These are phyloP conservation scores for Silvanus unidentatus DNA, from an alignment of 2,888 invertebrate genomes.

Conservation along the genomic window DNA sequence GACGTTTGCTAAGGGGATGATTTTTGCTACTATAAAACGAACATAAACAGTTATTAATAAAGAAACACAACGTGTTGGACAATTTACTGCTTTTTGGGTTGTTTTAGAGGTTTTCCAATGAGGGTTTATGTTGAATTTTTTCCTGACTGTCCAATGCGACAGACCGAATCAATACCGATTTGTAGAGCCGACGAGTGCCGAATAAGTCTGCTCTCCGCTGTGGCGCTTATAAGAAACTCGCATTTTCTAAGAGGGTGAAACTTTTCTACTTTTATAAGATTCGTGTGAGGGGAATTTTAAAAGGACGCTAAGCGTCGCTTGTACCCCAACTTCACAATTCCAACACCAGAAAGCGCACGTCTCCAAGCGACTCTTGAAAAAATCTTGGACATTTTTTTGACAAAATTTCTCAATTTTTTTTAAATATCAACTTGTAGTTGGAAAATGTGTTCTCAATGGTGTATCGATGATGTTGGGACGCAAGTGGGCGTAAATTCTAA, in stretches of 20 bases:
- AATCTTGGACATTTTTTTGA: neutral
- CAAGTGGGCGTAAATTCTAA: constrained; percentile 7
- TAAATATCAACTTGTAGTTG: neutral
- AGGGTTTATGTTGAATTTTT: no score
- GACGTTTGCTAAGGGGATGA: no score
- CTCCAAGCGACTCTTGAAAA: neutral
- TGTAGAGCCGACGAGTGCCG: constrained; percentile 26
- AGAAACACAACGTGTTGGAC: no score
- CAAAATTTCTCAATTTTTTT: neutral
- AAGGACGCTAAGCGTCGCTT: constrained; percentile 7
- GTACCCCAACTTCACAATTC: constrained; percentile 27
- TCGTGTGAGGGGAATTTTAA: constrained; percentile 5
- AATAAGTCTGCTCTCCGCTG: constrained; percentile 20
- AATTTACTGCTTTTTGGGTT: no score
- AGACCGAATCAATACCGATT: constrained; percentile 9
- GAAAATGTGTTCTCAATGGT: no score
- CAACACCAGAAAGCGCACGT: constrained; percentile 37
- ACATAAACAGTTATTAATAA: no score
- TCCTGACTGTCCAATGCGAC: neutral
- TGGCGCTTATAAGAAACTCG: constrained; percentile 21
- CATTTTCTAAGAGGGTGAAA: constrained; percentile 17
- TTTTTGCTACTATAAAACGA: no score
- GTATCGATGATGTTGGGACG: no score
- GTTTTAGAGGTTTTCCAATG: no score
- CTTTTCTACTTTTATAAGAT: constrained; percentile 38